A percentile compares a stretch with the other conserved stretches of the same genome.
Evolutionary conservation across 37 sponge, comb jelly and placozoan species (phyloP).

Genomic region (Hexactinellida sp.): DNA sequence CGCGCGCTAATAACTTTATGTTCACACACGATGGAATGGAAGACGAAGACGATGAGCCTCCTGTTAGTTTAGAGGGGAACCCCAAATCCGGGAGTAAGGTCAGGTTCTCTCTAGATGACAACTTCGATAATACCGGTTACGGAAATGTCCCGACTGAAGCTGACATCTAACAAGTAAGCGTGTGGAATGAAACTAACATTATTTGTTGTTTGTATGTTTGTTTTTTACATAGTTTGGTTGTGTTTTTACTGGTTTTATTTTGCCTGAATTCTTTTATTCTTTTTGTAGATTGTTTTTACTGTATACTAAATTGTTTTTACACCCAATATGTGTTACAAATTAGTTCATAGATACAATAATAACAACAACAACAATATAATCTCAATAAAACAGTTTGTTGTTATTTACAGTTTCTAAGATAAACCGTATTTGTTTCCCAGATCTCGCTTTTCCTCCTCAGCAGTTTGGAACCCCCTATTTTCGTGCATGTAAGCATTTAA

Average conservation of each 20-base stretch:
- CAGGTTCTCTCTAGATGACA: neutral
- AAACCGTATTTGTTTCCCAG: neutral
- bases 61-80: neutral
- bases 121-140: neutral
- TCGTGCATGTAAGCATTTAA: neutral
- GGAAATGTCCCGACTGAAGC: neutral
- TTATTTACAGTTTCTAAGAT: neutral
- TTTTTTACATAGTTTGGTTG: too few relatives aligned
- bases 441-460: neutral
- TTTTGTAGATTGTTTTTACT: neutral
- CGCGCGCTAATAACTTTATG: slow-evolving; percentile 5
- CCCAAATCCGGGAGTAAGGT: neutral
- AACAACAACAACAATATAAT: neutral
- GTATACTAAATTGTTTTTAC: too few relatives aligned
- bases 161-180: neutral
- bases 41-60: neutral
- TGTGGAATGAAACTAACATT: neutral
- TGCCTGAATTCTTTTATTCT: neutral
- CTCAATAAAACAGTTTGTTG: neutral
- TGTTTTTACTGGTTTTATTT: neutral
- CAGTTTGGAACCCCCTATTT: neutral
- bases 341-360: too few relatives aligned
- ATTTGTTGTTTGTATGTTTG: neutral
- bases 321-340: too few relatives aligned
- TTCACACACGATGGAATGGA: slow-evolving; percentile 10